Base-by-base conservation (phyloP, 2,113 vertebrate genomes). In the Etheostoma spectabile region DNA sequence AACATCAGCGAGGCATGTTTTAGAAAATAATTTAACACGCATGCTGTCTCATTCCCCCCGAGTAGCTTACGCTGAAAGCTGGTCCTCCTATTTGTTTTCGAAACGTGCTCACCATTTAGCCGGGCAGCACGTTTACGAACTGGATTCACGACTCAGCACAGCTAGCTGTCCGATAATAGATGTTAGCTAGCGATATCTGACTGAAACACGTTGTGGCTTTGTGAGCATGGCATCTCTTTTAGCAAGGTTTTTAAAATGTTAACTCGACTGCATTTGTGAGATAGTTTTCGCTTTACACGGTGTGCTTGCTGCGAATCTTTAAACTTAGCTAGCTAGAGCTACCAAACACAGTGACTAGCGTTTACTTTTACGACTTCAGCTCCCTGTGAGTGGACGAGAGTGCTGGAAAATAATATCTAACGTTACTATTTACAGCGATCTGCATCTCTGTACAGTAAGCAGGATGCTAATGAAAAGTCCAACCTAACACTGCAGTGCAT, bases 91-190 rank as follows among this genome's bases (percentile, higher is more conserved):
- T 79, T 81, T 82, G 79, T 88, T 89, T 79, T 68, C 12, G 42
- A 68, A 90, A 87, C 84, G 88, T 86, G 86, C 75, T 84, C 83
- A 2, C 3, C 62, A 19, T 48, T 14, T 81, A 87, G 72, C 84
- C 83, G 59, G 77, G 60, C 77, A 76, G 67, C 74, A 83, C 86
- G 88, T 53, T 89, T 57, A 57, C 64, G 33, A n/a, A 57, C 59
- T 22, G 74, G 52, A 68, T 57, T 53, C 59, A 10, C 35, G 64
- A 77, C 84, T 85, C 35, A 24, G 66, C 60, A 16, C 70, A 24
- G 74, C 68, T 90, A 90, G 88, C 86, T 90, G 91, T 92, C 93
- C 91, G 91, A 90, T 88, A 90, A 91, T 93, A 78, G 88, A 77
- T 66, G 49, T 12, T 6, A 27, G 91, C 92, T 91, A 88, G 73